Percentiles rank a stretch among this genome's conserved stretches.
Evolutionary conservation across 2,797 vertebrate species (phyloP).

Genomic region (Onychomys leucogaster): DNA sequence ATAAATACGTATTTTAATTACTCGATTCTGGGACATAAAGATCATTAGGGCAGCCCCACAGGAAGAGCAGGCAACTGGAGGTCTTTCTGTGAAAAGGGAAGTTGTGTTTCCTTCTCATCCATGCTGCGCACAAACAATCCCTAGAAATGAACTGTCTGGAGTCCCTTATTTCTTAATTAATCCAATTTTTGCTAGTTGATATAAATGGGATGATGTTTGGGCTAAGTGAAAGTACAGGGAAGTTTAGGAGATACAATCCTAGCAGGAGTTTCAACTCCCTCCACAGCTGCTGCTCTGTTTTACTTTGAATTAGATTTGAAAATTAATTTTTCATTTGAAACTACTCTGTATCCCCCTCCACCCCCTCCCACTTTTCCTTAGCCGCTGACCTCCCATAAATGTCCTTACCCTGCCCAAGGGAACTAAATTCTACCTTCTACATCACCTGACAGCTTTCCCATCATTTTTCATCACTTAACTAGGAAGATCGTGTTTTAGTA

Average conservation of each 20-base stretch:
- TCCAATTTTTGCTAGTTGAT: constrained; percentile 83
- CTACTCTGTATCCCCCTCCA: constrained; percentile 43
- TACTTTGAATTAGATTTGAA: constrained; percentile 85
- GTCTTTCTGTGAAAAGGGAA: constrained; percentile 63
- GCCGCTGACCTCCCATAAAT: constrained; percentile 68
- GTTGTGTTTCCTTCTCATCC: constrained; percentile 51
- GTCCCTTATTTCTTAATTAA: constrained; percentile 86
- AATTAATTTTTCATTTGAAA: constrained; percentile 87
- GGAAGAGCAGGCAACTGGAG: background rate
- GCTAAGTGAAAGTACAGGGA: constrained; percentile 75
- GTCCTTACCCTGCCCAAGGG: constrained; percentile 34
- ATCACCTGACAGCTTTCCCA: background rate
- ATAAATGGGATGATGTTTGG: constrained; percentile 81
- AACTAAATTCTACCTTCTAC: constrained; percentile 72
- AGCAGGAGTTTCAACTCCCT: constrained; percentile 85
- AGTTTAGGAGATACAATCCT: constrained; percentile 83
- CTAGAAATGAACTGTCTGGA: constrained; percentile 83
- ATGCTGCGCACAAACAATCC: constrained; percentile 79
- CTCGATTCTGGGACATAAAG: constrained; percentile 15
- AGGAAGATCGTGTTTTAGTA: background rate
- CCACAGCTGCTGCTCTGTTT: constrained; percentile 86
- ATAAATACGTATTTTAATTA: constrained; percentile 19
- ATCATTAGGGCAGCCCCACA: background rate
- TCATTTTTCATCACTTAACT: background rate
- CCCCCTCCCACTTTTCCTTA: constrained; percentile 52